Percentiles rank a stretch among this genome's conserved stretches.
Evolutionary conservation across 1,140 invertebrate species (phyloP).

Genomic region (Cherax destructor): DNA sequence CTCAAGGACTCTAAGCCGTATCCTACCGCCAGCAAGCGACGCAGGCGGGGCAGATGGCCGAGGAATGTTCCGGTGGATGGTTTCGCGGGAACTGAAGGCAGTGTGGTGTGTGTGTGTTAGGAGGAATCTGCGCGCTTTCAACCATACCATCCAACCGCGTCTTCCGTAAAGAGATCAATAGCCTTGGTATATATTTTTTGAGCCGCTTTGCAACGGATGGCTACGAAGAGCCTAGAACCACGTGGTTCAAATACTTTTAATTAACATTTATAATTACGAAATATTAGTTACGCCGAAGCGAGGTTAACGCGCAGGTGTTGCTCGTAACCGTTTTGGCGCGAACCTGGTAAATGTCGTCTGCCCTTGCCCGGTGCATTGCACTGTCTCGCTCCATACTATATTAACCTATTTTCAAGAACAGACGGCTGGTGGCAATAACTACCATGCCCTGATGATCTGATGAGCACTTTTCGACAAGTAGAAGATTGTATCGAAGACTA

Average conservation of each 20-base stretch:
- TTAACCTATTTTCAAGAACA: too few relatives aligned
- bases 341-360: background rate
- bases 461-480: too few relatives aligned
- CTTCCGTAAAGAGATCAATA: slow-evolving; percentile 29
- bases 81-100: slow-evolving; percentile 32
- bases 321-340: background rate
- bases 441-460: too few relatives aligned
- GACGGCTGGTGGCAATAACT: too few relatives aligned
- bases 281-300: background rate
- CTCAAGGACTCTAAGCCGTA: slow-evolving; percentile 9
- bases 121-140: slow-evolving; percentile 4
- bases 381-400: too few relatives aligned
- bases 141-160: slow-evolving; percentile 9
- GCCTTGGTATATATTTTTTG: background rate
- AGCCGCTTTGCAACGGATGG: background rate
- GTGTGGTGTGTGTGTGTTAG: background rate
- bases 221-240: background rate
- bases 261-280: background rate
- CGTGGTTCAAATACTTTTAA: background rate
- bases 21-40: background rate
- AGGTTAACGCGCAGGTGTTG: background rate
- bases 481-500: too few relatives aligned
- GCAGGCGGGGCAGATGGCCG: slow-evolving; percentile 26
- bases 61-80: slow-evolving; percentile 42
- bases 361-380: too few relatives aligned